phyloP scores from a whole-genome alignment of 1,140 invertebrate genomes.

The Himalopsyche phryganea region DNA sequence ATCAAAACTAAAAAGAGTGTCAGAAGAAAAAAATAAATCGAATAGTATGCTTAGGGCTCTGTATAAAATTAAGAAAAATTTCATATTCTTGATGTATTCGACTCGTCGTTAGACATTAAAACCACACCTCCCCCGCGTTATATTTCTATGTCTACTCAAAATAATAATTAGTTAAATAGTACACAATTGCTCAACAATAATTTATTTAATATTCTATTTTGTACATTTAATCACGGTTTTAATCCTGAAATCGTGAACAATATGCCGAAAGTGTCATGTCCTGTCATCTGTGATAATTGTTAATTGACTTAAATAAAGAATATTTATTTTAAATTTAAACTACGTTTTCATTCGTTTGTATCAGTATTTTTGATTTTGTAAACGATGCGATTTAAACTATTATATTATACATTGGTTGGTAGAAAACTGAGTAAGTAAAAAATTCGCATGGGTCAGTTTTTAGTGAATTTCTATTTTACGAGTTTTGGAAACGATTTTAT shows the following conservation, averaged over 20 bases:
- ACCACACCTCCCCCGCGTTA: too few species aligned
- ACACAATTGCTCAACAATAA: not conserved
- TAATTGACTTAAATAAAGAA: constrained; percentile 31
- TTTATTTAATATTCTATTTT: not conserved
- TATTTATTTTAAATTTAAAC: constrained; percentile 31
- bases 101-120: too few species aligned
- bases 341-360: constrained; percentile 6
- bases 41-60: not conserved
- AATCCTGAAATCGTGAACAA: constrained; percentile 5
- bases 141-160: too few species aligned
- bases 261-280: constrained; percentile 18
- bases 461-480: not conserved
- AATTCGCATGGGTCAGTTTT: constrained; percentile 1
- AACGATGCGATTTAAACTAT: not conserved
- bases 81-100: too few species aligned
- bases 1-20: constrained; percentile 50
- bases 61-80: too few species aligned
- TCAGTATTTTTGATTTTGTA: not conserved
- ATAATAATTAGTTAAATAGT: too few species aligned
- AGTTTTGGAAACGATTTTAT: not conserved
- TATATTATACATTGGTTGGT: not conserved
- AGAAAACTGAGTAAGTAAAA: constrained; percentile 2
- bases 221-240: not conserved
- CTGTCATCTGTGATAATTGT: constrained; percentile 35
- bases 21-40: constrained; percentile 49